Evolutionary conservation across 1,140 invertebrate species (phyloP), one percentile per base, ranked within the genome.

Genomic region (Drosophila triauraria): DNA sequence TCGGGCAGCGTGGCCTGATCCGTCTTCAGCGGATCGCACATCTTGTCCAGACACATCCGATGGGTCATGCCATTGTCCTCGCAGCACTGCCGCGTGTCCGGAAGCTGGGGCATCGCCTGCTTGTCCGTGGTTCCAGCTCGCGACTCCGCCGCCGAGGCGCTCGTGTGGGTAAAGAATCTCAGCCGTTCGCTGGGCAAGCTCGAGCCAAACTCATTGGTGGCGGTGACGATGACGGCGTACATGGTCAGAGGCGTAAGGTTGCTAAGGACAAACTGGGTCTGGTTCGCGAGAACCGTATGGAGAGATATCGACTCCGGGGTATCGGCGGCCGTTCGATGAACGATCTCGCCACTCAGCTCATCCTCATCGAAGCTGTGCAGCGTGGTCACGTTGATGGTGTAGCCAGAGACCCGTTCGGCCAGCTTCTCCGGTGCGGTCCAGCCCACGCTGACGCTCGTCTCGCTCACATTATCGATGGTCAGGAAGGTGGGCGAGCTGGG

Each of bases 181-280:
- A 97, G 92, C 8, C 94, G 94, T 62, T 96, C 95, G 20, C 95
- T 96, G 0, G 96, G 96, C 67, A 97, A 92, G 92, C 96, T 97
- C 0, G 94, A 94, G 0, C 97, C 97, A 78, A 95, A 95, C 20
- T 94, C 94, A 92, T 97, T 97, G 46, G 94, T 94, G 1, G 96
- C 95, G 2, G 94, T 95, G 10, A 97, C 95, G 0, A 95, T 94
- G 2, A 97, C 94, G 85, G 97, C 96, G 87, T 97, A 97, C 96
- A 97, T 97, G 20, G 96, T 97, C 78, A 96, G 95, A 1, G 96
- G 95, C 2, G 92, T 43, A 95, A 93, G 92, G 95, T 62, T 93
- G 54, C 94, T 94, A 3, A 97, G 78, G 0, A 95, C 88, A 0
- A 95, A 93, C 43, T 93, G 94, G 3, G 94, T 95, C 65, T 94